Conservation (phyloP, 2,113 vertebrate species). For the Ceratotherium simum region DNA sequence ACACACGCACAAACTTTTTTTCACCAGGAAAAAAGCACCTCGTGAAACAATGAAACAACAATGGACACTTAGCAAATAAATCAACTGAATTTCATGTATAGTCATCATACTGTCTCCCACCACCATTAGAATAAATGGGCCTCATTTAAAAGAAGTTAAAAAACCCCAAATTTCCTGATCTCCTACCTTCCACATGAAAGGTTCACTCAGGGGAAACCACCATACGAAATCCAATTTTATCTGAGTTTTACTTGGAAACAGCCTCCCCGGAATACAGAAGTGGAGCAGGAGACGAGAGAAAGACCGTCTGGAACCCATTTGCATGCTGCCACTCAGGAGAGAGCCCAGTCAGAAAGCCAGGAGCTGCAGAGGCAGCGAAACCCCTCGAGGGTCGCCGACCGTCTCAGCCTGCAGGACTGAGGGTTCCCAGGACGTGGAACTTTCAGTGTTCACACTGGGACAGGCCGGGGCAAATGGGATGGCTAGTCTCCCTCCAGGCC, state of each 20-base stretch:
- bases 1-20: not conserved
- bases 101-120: not conserved
- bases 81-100: not conserved
- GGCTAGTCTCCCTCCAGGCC: not conserved
- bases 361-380: not conserved
- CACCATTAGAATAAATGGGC: not conserved
- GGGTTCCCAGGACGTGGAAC: not conserved
- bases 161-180: not conserved
- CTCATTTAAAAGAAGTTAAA: not conserved
- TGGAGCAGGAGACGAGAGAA: not conserved
- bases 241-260: slow-evolving; percentile 1
- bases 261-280: not conserved
- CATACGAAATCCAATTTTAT: not conserved
- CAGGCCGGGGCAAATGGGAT: not conserved
- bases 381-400: accelerated
- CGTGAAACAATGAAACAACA: not conserved
- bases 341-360: not conserved
- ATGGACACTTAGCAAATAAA: not conserved
- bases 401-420: accelerated
- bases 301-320: not conserved
- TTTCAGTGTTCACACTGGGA: not conserved
- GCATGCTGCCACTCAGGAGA: no score
- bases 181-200: not conserved
- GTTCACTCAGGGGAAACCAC: not conserved
- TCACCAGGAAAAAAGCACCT: not conserved